Base-by-base conservation (phyloP, 1,140 invertebrate genomes). In the Bombus turneri region DNA sequence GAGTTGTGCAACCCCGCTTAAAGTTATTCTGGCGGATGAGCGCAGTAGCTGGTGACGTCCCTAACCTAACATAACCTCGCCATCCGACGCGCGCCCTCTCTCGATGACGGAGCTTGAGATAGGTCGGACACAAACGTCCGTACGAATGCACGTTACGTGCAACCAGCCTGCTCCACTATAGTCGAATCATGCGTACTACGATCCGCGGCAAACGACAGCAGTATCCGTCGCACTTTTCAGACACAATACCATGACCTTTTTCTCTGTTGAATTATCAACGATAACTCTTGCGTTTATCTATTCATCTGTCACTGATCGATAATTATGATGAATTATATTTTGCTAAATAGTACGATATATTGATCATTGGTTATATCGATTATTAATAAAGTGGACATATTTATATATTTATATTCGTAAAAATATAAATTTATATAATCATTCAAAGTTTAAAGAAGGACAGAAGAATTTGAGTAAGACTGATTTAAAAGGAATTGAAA, bases 91-190 rank as follows among this genome's bases (percentile, higher is more conserved):
- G 90, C 91, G 92, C 91, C 92, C 88, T 93, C 88, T 91, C 86
- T 83, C 92, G 78, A 90, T 92, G 92, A 91, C 93, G 91, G 90
- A 86, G 91, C 86, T 94, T 94, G 93, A 85, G 92, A 92, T 93
- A 94, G 93, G 93, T 93, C 93, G 91, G 90, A 88, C 87, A 88
- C 87, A 88, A 91, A 91, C 88, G 85, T 57, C 47, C 37, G 64
- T 72, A 76, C 71, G 64, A 83, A 78, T 83, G 80, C 80, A 83
- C 39, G 59, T 53, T 88, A 86, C 41, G 59, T 57, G 80, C 84
- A 64, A 41, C 31, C 57, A 59, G 64, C 15, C 83, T 73, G 83
- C 68, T 79, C 59, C 83, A 41, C 77, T 80, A 43, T 85, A 62
- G 57, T 85, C 69, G 68, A 43, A 73, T 71, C 31, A 66, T 53